These are phyloP conservation scores for Myopa testacea DNA, from an alignment of 2,888 invertebrate genomes.

Conservation along the genomic window DNA sequence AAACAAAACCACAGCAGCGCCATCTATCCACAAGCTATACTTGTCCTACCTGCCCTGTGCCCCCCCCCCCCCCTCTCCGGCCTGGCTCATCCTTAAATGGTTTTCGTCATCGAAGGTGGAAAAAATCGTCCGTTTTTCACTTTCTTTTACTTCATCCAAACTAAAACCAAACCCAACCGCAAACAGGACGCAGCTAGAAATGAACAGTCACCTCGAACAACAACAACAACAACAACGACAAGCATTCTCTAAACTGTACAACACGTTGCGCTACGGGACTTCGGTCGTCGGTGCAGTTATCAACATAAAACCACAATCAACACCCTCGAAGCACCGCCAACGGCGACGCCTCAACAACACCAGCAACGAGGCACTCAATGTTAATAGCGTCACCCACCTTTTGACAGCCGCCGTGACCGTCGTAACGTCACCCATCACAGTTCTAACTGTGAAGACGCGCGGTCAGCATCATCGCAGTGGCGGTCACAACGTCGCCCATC, in stretches of 20 bases:
- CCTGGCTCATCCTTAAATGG: background rate
- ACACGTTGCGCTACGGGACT: too few relatives aligned
- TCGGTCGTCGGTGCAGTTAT: too few relatives aligned
- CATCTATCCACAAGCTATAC: background rate
- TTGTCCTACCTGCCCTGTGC: too few relatives aligned
- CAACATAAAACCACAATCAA: too few relatives aligned
- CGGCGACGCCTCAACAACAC: conserved; percentile 5
- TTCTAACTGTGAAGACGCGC: too few relatives aligned
- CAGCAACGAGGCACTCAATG: background rate
- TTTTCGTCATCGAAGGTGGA: background rate
- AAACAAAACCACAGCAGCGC: conserved; percentile 45
- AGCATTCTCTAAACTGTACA: too few relatives aligned
- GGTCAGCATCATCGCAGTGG: conserved; percentile 24
- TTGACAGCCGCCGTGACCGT: background rate
- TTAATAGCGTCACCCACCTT: background rate
- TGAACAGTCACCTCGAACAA: too few relatives aligned
- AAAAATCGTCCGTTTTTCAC: background rate
- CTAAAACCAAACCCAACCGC: conserved; percentile 3
- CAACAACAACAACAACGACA: too few relatives aligned
- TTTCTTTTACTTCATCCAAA: background rate
- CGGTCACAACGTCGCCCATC: conserved; percentile 4
- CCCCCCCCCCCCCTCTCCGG: background rate
- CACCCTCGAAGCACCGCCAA: background rate
- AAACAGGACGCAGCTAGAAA: background rate
- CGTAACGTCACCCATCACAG: too few relatives aligned